Base-by-base conservation (phyloP, 1,140 invertebrate genomes). In the Drosophila santomea region DNA sequence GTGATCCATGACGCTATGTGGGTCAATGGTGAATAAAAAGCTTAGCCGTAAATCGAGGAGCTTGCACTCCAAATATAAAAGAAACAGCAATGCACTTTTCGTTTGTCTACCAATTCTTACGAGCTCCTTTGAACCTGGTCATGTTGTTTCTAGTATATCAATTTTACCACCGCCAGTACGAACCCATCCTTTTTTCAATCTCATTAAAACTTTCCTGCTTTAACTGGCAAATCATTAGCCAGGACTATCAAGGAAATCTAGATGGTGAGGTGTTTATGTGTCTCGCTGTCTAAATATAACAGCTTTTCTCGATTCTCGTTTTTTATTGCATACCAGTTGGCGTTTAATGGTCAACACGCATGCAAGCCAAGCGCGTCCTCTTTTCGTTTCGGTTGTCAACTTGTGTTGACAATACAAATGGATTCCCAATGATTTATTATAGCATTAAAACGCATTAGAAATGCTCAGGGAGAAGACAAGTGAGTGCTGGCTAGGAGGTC, bases 331-430 rank as follows among this genome's bases (percentile, higher is more conserved):
- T 77, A 71, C 61, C 58, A 75, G 61, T 58, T 58, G 61, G 61
- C 64, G 28, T 68, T 85, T 86, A 88, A 86, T 86, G 82, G 79
- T 78, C 59, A 56, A 57, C 57, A 72, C 66, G 52, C 82, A 86
- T 86, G 82, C 82, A 60, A 79, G 57, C 50, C 71, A 74, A 57
- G 52, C 43, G 36, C 57, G 48, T 55, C 73, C 54, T 50, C 50
- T 23, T 38, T 44, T 74, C 69, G 50, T 74, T 47, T 66, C 45
- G 62, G 79, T 59, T 86, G 83, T 88, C 83, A 61, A 77, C 83
- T 82, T 85, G 75, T 90, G 86, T 90, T 90, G 86, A 90, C 86
- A 90, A 90, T 90, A 90, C 77, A 83, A 90, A 90, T 90, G 86
- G 86, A 77, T 86, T 78, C 81, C 58, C 78, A 80, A 91, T 91